Base-by-base conservation (phyloP, 2,113 vertebrate genomes). In the Leuciscus idus region DNA sequence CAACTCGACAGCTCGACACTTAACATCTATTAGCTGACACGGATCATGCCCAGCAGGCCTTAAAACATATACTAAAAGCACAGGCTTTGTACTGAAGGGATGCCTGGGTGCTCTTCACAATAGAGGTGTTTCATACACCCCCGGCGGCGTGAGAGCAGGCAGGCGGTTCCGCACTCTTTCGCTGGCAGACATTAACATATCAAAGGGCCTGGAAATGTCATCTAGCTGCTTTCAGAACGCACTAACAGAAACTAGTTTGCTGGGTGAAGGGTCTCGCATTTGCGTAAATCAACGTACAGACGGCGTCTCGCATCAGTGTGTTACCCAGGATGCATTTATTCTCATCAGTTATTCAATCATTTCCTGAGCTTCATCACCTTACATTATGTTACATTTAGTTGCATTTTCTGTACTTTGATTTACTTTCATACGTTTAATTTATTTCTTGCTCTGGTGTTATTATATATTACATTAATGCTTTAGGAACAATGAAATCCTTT, bases 151-250 rank as follows among this genome's bases (percentile, higher is more conserved):
- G 50, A 73, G 68, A 83, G 46, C 81, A 70, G 43, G 80, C 61
- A 66, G 81, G 62, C 64, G 26, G 81, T 64, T 70, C 33, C 4
- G 23, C 62, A 28, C 52, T 68, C 73, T 85, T 62, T 48, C 59
- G 0, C 23, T 17, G 9, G 30, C 59, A 68, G 15, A 77, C 55
- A 90, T 90, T 87, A 85, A 70, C 87, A 90, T 88, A 90, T 90
- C 89, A 90, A 90, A 90, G 89, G 50, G 79, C 39, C 57, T 70
- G 85, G 52, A 75, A 90, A 90, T 90, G 87, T 90, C 87, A 90
- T 70, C 30, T 59, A 84, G 59, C 85, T 86, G 82, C 81, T 84
- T 82, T 77, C 64, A 21, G 66, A 87, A 61, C 15, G 4, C 68
- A 57, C 52, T 36, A 57, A 88, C 30, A 46, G 66, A 50, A 39